Base-by-base conservation (phyloP, 2,113 vertebrate species). In the Leptodactylus fuscus region DNA sequence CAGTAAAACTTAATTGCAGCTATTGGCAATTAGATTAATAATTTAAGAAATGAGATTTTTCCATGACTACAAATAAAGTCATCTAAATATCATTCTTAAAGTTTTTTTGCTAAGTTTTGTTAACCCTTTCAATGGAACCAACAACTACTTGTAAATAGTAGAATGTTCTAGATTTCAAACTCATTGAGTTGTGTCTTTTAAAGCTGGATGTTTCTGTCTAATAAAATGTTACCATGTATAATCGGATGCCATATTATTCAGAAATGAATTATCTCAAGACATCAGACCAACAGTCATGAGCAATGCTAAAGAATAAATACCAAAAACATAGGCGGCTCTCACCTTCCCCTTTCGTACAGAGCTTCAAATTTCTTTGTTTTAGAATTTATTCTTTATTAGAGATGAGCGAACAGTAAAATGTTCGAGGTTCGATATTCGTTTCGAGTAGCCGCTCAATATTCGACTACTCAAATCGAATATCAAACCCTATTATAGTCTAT, bases 11-110 rank as follows among this genome's bases (percentile, higher is more conserved):
- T 92, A 87, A 91, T 91, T 90, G 90, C 82, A 89, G 87, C 88
- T 90, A 92, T 92, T 88, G 88, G 89, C 89, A 85, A 87, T 87
- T 91, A 88, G 87, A 88, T 91, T 89, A 91, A 84, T 88, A 92
- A 89, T 91, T 85, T 89, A 90, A 90, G 90, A 83, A 89, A 81
- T 87, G 88, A 87, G 85, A 80, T 69, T 76, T 34, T 76, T 76
- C 71, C 51, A 41, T 83, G 71, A 58, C 82, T 83, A 75, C 51
- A 83, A 58, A 74, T 41, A 76, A 24, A 81, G 79, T 27, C 24
- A 74, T 76, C 48, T 83, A 76, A 44, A 49, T 83, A 83, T 48
- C 55, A 82, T 79, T 79, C 41, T 67, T 46, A 48, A 46, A 41
- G 67, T 81, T 49, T 67, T 81, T 69, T 81, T 81, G 41, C 20